phyloP scores from a whole-genome alignment of 2,113 vertebrate genomes.

The Halichoeres trimaculatus region DNA sequence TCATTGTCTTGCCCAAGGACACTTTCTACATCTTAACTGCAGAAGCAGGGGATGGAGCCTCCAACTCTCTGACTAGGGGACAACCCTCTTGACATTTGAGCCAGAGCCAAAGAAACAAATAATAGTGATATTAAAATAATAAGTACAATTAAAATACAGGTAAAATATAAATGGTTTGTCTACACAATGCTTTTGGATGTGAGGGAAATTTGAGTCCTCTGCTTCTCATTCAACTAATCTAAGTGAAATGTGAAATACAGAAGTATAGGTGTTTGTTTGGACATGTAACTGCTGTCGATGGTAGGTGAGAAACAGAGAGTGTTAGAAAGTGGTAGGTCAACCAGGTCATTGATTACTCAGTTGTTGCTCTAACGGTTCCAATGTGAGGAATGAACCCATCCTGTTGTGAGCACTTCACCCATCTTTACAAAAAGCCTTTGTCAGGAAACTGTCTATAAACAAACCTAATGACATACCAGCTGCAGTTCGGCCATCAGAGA shows the following conservation, averaged over 20 bases:
- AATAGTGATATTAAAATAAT: no score
- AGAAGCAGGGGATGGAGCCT: no score
- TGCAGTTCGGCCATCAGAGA: constrained; percentile 4
- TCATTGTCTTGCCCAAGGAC: no score
- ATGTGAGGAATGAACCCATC: constrained; percentile 8
- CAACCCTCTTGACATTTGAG: no score
- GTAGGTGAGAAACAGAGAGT: constrained; percentile 24
- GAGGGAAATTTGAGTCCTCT: no score
- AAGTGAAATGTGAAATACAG: neutral
- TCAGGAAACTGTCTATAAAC: constrained; percentile 34
- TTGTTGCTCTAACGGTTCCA: constrained; percentile 8
- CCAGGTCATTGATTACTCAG: constrained; percentile 45
- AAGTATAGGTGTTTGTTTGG: neutral
- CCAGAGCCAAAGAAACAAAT: no score
- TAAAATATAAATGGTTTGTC: no score
- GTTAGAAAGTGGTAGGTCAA: neutral
- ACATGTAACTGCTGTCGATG: constrained; percentile 51
- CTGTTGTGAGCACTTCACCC: constrained; percentile 33
- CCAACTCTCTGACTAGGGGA: no score
- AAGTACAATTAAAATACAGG: no score
- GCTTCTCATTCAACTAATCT: no score
- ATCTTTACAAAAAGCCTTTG: constrained; percentile 39
- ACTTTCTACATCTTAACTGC: no score
- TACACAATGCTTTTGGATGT: no score
- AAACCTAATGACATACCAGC: constrained; percentile 20